Base-by-base conservation (phyloP, 2,797 vertebrate species). In the Tokudaia muenninki region DNA sequence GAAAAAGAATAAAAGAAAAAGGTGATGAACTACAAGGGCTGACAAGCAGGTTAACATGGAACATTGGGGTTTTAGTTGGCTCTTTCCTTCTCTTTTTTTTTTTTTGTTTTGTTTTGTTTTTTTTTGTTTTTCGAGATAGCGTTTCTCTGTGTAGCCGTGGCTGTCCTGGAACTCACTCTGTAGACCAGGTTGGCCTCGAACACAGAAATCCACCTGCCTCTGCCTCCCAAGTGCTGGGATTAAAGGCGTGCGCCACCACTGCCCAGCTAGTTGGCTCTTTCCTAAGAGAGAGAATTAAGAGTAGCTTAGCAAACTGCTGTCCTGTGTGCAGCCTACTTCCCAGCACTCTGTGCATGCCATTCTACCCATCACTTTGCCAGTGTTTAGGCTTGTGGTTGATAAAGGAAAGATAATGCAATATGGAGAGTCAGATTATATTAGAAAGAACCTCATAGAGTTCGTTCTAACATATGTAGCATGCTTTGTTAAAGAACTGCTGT, bases 381-480 rank as follows among this genome's bases (percentile, higher is more conserved):
- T 74, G 21, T 52, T 72, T 74, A 81, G 5, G 70, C 50, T 93
- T 26, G 19, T 8, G 80, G 22, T 24, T 57, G 29, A 24, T 55
- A 41, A 89, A 95, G 29, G 12, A 59, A 72, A 92, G n/a, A 78
- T 26, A 65, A 6, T 4, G 57, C 19, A 87, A 74, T 81, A 92
- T 63, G 52, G 22, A 70, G 72, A 96, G 67, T 91, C 50, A 82
- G 80, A 19, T 88, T 79, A 52, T 88, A 78, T 52, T 95, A 82
- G 81, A 44, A 13, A 87, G 90, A 90, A 57, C 11, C 5, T 94
- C 88, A 26, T 82, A 22, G 52, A 11, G 13, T 12, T 52, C 52
- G 3, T 52, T 52, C 52, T 52, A 86, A 1, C 1, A 6, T 74
- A 59, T 41, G 52, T 52, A 52, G 13, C 41, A 41, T 70, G 29